phyloP scores from a whole-genome alignment of 2,113 vertebrate species.

The Chloebia gouldiae region DNA sequence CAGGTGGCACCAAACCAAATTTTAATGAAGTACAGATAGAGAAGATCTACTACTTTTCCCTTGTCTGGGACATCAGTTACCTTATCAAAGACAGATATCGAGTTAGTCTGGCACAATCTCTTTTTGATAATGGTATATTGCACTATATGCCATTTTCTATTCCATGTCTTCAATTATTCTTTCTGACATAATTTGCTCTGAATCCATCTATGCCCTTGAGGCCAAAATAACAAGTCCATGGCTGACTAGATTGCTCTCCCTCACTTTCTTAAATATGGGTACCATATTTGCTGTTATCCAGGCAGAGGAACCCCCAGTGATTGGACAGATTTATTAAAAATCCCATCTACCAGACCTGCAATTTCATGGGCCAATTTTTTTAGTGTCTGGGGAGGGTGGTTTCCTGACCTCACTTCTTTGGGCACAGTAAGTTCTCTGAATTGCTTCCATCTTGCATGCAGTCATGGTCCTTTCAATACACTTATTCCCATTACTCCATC shows the following conservation, averaged over 20 bases:
- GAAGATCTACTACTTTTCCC: constrained; percentile 52
- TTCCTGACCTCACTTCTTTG: background rate
- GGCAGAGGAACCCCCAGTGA: constrained; percentile 23
- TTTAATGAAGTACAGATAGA: constrained; percentile 58
- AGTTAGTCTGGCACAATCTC: constrained; percentile 57
- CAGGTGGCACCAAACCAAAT: constrained; percentile 28
- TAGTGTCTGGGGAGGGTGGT: background rate
- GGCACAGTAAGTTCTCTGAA: background rate
- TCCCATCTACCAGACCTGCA: background rate
- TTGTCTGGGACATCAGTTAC: constrained; percentile 64
- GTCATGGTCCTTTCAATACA: background rate
- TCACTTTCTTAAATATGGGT: constrained; percentile 34
- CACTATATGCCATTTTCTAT: constrained; percentile 62
- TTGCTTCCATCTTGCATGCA: background rate
- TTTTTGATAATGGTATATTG: constrained; percentile 61
- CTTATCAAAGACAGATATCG: constrained; percentile 65
- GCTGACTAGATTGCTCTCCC: background rate
- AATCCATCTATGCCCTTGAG: constrained; percentile 58
- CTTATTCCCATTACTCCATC: background rate
- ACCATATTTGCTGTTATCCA: constrained; percentile 5
- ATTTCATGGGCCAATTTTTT: constrained; percentile 9
- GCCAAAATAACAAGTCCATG: constrained; percentile 40
- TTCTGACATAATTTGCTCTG: constrained; percentile 63
- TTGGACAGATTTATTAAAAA: constrained; percentile 37
- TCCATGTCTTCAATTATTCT: constrained; percentile 65